These are phyloP conservation scores for Linyphia triangularis DNA, from an alignment of 2,888 invertebrate species.

Conservation along the genomic window DNA sequence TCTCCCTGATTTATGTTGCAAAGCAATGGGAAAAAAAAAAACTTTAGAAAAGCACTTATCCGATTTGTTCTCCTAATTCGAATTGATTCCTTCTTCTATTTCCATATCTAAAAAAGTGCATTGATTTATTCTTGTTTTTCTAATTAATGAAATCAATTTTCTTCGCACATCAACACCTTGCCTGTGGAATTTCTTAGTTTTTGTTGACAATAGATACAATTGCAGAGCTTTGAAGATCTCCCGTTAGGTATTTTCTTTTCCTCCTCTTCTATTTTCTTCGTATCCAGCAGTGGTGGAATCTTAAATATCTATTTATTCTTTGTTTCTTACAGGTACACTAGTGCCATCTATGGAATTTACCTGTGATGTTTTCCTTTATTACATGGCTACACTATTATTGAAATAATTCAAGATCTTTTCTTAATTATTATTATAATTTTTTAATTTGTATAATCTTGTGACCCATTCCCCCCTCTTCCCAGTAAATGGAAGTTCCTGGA, in stretches of 20 bases:
- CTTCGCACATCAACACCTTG: neutral
- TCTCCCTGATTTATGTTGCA: slow-evolving; percentile 62
- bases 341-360: too few species aligned
- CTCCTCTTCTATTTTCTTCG: neutral
- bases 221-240: too few species aligned
- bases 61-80: slow-evolving; percentile 58
- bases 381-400: too few species aligned
- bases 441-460: too few species aligned
- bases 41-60: slow-evolving; percentile 55
- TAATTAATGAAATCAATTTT: slow-evolving; percentile 53
- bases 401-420: too few species aligned
- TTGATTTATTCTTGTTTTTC: slow-evolving; percentile 58
- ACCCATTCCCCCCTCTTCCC: too few species aligned
- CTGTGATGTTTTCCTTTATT: too few species aligned
- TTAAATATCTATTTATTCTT: neutral
- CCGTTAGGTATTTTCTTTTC: neutral
- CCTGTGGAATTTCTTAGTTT: neutral
- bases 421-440: too few species aligned
- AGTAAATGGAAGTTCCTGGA: too few species aligned
- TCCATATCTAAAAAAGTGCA: slow-evolving; percentile 47
- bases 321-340: neutral
- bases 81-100: slow-evolving; percentile 66
- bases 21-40: slow-evolving; percentile 12
- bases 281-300: neutral
- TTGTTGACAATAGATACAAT: neutral